phyloP scores from a whole-genome alignment of 2,113 vertebrate species.

The Erpornis zantholeuca region DNA sequence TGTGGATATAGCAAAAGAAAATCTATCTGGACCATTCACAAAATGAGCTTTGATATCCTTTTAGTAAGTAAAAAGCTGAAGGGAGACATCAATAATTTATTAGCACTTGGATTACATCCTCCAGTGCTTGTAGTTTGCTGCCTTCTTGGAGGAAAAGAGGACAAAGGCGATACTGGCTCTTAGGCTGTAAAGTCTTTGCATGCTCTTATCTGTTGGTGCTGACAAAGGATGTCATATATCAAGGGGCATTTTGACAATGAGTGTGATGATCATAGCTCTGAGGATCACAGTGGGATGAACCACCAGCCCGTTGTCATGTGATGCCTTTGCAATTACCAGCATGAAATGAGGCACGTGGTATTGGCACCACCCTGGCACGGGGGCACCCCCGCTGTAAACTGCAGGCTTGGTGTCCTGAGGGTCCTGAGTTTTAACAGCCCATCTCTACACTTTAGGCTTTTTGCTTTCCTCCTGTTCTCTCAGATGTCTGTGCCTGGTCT shows the following conservation, averaged over 20 bases:
- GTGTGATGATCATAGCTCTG: not conserved
- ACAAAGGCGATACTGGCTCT: not conserved
- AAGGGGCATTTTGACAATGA: not conserved
- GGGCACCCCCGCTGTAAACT: not conserved
- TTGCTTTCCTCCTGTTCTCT: not conserved
- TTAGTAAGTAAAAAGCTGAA: slow-evolving; percentile 61
- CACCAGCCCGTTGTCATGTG: not conserved
- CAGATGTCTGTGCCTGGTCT: not conserved
- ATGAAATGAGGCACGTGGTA: not conserved
- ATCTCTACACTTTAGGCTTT: not conserved
- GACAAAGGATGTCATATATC: not conserved
- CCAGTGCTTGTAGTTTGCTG: slow-evolving; percentile 5
- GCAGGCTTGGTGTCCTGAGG: not conserved
- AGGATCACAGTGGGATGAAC: not conserved
- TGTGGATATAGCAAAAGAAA: slow-evolving; percentile 14
- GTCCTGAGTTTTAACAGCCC: not conserved
- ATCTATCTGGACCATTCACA: slow-evolving; percentile 55
- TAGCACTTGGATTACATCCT: slow-evolving; percentile 55
- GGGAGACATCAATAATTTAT: slow-evolving; percentile 56
- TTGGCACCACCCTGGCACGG: not conserved
- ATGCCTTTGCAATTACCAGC: not conserved
- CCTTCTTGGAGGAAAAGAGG: slow-evolving; percentile 33
- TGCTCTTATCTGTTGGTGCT: not conserved
- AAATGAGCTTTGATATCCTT: slow-evolving; percentile 56
- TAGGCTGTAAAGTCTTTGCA: not conserved